Percentiles rank a stretch among this genome's conserved stretches.
These are phyloP conservation scores for Chrysomela aeneicollis DNA, from an alignment of 2,888 invertebrate genomes.

Conservation along the genomic window DNA sequence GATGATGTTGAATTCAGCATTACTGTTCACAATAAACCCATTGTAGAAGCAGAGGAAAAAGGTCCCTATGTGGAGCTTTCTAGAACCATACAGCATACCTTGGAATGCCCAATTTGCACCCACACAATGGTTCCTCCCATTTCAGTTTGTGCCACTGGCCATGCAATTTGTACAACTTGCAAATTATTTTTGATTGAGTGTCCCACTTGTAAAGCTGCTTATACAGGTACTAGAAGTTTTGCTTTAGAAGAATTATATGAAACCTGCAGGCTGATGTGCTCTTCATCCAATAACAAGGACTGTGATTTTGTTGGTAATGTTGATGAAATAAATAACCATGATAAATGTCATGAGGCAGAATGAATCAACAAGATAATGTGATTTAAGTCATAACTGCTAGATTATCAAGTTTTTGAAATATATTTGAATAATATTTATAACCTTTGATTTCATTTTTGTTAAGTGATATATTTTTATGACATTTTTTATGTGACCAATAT, in stretches of 20 bases:
- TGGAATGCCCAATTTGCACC: slow-evolving; percentile 2
- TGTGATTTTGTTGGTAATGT: not conserved
- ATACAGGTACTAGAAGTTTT: not conserved
- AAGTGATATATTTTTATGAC: too few relatives aligned
- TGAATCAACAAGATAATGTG: not conserved
- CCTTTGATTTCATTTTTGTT: too few relatives aligned
- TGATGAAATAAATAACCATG: not conserved
- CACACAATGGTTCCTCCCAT: not conserved
- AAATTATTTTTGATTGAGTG: not conserved
- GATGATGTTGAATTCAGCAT: not conserved
- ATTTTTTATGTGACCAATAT: too few relatives aligned
- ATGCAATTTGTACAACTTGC: not conserved
- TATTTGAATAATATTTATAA: too few relatives aligned
- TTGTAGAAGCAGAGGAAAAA: not conserved
- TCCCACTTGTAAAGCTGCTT: not conserved
- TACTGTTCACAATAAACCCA: not conserved
- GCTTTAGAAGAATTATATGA: not conserved
- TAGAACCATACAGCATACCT: not conserved
- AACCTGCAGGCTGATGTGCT: not conserved
- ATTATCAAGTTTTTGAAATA: too few relatives aligned
- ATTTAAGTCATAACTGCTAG: not conserved
- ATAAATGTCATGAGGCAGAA: not conserved
- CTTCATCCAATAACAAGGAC: not conserved
- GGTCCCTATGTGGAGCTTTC: not conserved
- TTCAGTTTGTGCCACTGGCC: slow-evolving; percentile 1